Evolutionary conservation across 35 echinoderm and acorn worm genomes (phyloP).

Genomic region (Hemicentrotus pulcherrimus): DNA sequence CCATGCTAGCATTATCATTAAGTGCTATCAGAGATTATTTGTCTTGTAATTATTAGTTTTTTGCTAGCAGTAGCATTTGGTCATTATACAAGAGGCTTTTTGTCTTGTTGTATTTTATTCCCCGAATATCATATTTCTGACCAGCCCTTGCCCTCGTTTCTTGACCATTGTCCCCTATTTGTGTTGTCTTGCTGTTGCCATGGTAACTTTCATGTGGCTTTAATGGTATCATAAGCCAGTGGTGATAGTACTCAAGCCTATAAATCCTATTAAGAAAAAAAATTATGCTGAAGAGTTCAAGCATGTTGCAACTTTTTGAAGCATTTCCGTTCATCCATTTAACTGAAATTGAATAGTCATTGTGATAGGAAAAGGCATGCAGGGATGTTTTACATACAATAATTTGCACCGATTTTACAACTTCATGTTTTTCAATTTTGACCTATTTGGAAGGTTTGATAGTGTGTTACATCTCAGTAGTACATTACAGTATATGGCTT

Average conservation of each 20-base stretch:
- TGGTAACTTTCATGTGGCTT: neutral
- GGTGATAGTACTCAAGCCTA: neutral
- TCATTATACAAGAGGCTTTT: neutral
- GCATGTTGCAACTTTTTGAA: neutral
- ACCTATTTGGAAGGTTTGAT: too few relatives aligned
- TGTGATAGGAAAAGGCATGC: neutral
- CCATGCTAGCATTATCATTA: neutral
- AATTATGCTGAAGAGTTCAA: neutral
- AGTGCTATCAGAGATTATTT: neutral
- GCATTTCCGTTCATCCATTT: neutral
- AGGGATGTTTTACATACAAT: too few relatives aligned
- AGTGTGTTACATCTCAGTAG: too few relatives aligned
- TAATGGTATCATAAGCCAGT: neutral
- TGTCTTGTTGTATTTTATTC: too few relatives aligned
- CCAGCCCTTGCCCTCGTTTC: neutral
- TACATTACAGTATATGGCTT: too few relatives aligned
- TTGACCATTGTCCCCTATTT: neutral
- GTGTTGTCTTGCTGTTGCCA: neutral
- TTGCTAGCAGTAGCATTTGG: neutral
- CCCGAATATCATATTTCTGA: neutral
- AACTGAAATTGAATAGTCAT: neutral
- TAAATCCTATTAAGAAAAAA: neutral
- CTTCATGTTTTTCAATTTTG: too few relatives aligned
- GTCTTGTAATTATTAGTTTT: neutral
- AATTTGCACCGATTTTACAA: too few relatives aligned